Evolutionary conservation across 2,797 vertebrate genomes (phyloP).

Genomic region (Enteromius unitaeniatus): DNA sequence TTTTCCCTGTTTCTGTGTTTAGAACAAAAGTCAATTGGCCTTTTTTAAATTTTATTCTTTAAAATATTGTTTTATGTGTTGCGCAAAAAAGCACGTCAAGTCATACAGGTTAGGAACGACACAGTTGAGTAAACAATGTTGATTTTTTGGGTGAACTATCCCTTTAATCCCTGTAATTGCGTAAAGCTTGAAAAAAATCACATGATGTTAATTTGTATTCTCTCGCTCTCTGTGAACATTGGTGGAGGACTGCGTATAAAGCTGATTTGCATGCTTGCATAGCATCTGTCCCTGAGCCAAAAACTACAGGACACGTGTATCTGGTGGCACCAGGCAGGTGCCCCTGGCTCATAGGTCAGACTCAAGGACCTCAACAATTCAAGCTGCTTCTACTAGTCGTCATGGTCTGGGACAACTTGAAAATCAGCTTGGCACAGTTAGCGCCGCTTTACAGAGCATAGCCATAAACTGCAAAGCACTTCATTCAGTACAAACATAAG

Average conservation of each 20-base stretch:
- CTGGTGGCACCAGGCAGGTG: constrained; percentile 44
- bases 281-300: constrained; percentile 56
- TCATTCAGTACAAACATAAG: background rate
- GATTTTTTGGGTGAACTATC: background rate
- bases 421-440: constrained; percentile 22
- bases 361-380: constrained; percentile 23
- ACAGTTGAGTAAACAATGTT: background rate
- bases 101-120: background rate
- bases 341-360: constrained; percentile 39
- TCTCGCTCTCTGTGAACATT: background rate
- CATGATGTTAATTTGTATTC: background rate
- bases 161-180: background rate
- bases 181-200: background rate
- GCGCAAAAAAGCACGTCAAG: background rate
- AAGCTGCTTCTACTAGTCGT: constrained; percentile 21
- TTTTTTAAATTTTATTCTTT: background rate
- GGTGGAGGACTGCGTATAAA: constrained; percentile 3
- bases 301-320: constrained; percentile 12
- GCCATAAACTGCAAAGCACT: constrained; percentile 1
- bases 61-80: background rate
- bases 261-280: constrained; percentile 41
- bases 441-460: constrained; percentile 4
- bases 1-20: background rate
- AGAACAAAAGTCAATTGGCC: background rate
- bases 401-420: background rate